phyloP scores from a whole-genome alignment of 2,113 vertebrate genomes.

The Chaenogobius annularis region DNA sequence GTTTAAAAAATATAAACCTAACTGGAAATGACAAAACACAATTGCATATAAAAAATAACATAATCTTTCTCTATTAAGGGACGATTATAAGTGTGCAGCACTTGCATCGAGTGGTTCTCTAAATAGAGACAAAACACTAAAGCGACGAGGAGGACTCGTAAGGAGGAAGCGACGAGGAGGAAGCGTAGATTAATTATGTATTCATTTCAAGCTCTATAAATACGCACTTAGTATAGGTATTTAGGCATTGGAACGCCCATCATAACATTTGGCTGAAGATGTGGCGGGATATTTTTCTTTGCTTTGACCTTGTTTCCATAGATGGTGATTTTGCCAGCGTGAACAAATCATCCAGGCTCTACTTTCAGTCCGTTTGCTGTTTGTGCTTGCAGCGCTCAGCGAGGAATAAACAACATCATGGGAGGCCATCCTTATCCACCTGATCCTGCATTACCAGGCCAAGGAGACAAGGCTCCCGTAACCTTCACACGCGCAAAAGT shows the following conservation, averaged over 20 bases:
- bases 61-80: not conserved
- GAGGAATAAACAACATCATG: constrained; percentile 51
- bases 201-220: constrained; percentile 20
- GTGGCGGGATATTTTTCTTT: constrained; percentile 23
- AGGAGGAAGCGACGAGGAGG: not conserved
- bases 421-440: constrained; percentile 45
- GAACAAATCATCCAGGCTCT: constrained; percentile 39
- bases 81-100: not conserved
- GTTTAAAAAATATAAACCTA: not conserved
- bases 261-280: constrained; percentile 19
- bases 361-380: constrained; percentile 50
- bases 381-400: constrained; percentile 32
- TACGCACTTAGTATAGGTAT: constrained; percentile 9
- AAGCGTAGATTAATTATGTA: constrained; percentile 12
- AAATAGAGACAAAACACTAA: constrained; percentile 2
- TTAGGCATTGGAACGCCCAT: constrained; percentile 8
- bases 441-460: constrained; percentile 46
- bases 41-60: not conserved
- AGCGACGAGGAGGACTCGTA: not conserved
- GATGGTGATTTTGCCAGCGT: constrained; percentile 39
- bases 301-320: constrained; percentile 45
- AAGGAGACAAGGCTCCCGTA: constrained; percentile 50
- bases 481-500: constrained; percentile 26
- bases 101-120: constrained; percentile 1
- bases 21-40: not conserved